Evolutionary conservation across 1,140 invertebrate genomes (phyloP), one percentile per base, ranked within the genome.

Genomic region (Drosophila pseudoananassae): DNA sequence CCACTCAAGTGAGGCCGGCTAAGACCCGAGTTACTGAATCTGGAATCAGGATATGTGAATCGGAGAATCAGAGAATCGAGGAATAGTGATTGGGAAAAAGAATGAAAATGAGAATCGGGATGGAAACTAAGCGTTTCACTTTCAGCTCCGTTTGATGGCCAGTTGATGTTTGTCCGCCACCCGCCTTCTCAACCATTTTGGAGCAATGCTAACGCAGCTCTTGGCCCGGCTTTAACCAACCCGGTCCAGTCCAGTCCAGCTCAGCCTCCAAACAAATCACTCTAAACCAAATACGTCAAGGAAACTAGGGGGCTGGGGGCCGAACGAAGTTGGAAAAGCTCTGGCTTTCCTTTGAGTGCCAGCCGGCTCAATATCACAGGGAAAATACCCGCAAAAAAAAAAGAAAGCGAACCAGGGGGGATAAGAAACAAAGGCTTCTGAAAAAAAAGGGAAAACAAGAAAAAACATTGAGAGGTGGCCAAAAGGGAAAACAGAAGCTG

Each of bases 221-320:
- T 38, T 51, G 38, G 12, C 25, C 47, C 36, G 38, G 38, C 6
- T n/a, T 36, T 36, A 36, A 36, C 9, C 33, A 7, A 17, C 51
- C 9, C 8, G 17, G 0, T 40, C 20, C 12, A 14, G n/a, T 1
- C 25, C 12, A 10, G 43, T 25, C 33, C 29, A 8, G 29, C 43
- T 3, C 20, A 20, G 20, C 3, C 20, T 25, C 31, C 40, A 14
- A 43, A 87, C 77, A 85, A 85, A 85, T 85, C 81, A 87, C 81
- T 74, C 81, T 81, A 85, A 84, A 74, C 81, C 81, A 59, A 84
- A 85, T 85, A 87, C 81, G 77, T 85, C 77, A 87, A 87, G 82
- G 73, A 55, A 63, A 79, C 66, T 49, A 51, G 58, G 43, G 25
- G 27, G 17, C 31, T 4, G 1, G 15, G 1, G 7, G 25, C 7